Conservation (phyloP, 2,888 invertebrate genomes). For the Phrixothrix hirtus region DNA sequence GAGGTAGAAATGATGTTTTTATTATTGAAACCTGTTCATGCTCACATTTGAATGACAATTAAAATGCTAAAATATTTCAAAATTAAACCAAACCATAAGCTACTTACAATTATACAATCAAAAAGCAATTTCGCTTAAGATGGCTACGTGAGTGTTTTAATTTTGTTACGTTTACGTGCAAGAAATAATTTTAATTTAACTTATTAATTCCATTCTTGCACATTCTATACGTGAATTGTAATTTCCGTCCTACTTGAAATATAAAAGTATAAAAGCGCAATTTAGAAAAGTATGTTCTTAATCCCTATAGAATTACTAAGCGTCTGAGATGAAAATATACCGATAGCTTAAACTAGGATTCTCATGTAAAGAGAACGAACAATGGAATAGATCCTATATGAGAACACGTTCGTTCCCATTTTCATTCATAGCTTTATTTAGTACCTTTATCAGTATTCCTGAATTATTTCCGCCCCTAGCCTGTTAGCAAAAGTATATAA, state of each 20-base stretch:
- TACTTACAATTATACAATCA: no score
- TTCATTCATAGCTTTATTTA: slow-evolving; percentile 19
- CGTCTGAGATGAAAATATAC: slow-evolving; percentile 33
- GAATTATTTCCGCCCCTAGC: slow-evolving; percentile 15
- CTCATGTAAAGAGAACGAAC: slow-evolving; percentile 13
- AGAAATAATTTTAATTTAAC: slow-evolving; percentile 9
- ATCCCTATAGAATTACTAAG: slow-evolving; percentile 36
- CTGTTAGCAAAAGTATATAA: slow-evolving; percentile 11
- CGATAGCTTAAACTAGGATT: slow-evolving; percentile 11
- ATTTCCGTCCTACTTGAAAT: slow-evolving; percentile 26
- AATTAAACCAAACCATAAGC: slow-evolving; percentile 9
- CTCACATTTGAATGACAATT: background rate
- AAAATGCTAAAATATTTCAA: background rate
- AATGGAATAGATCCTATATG: slow-evolving; percentile 16
- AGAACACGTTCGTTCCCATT: slow-evolving; percentile 16
- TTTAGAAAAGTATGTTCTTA: slow-evolving; percentile 34
- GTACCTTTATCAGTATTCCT: slow-evolving; percentile 20
- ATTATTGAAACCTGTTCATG: no score
- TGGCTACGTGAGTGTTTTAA: slow-evolving; percentile 11
- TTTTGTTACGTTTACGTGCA: slow-evolving; percentile 15
- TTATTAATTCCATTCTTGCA: slow-evolving; percentile 15
- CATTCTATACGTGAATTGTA: slow-evolving; percentile 1
- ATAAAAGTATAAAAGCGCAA: slow-evolving; percentile 36
- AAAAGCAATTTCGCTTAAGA: slow-evolving; percentile 12
- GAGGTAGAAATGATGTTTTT: no score